A percentile compares a stretch with the other conserved stretches of the same genome.
Evolutionary conservation across 2,113 vertebrate genomes (phyloP).

Genomic region (Pipra filicauda): DNA sequence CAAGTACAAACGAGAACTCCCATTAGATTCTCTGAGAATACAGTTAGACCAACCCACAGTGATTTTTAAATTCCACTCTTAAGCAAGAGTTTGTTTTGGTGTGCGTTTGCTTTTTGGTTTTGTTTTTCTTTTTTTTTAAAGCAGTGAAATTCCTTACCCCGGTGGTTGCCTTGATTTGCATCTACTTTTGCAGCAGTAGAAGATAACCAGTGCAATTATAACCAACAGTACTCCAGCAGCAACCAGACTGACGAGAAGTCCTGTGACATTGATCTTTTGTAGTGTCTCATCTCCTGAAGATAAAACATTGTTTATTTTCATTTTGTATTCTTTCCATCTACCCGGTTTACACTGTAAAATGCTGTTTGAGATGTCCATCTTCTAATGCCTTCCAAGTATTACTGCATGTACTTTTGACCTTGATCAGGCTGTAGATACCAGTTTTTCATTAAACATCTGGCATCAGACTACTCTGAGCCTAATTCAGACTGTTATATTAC

Average conservation of each 20-base stretch:
- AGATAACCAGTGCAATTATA: conserved; percentile 76
- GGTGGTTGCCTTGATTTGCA: conserved; percentile 63
- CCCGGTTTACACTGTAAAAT: background rate
- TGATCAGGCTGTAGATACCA: background rate
- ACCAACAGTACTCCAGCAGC: conserved; percentile 81
- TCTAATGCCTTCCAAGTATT: background rate
- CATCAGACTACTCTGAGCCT: background rate
- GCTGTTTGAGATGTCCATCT: background rate
- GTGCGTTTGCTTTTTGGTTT: background rate
- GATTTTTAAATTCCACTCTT: background rate
- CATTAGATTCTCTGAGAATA: background rate
- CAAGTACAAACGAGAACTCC: background rate
- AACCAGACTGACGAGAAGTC: conserved; percentile 88
- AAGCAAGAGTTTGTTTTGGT: background rate
- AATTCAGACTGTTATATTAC: background rate
- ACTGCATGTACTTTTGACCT: background rate
- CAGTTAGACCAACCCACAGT: background rate
- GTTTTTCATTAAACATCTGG: background rate
- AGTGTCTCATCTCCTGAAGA: conserved; percentile 57
- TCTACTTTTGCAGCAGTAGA: conserved; percentile 82
- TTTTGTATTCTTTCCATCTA: background rate
- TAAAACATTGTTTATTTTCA: background rate
- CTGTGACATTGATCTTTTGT: conserved; percentile 82
- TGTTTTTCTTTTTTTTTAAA: background rate
- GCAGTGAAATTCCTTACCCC: conserved; percentile 56